These are phyloP conservation scores for Cyprinodon tularosa DNA, from an alignment of 2,113 vertebrate species.

Conservation along the genomic window DNA sequence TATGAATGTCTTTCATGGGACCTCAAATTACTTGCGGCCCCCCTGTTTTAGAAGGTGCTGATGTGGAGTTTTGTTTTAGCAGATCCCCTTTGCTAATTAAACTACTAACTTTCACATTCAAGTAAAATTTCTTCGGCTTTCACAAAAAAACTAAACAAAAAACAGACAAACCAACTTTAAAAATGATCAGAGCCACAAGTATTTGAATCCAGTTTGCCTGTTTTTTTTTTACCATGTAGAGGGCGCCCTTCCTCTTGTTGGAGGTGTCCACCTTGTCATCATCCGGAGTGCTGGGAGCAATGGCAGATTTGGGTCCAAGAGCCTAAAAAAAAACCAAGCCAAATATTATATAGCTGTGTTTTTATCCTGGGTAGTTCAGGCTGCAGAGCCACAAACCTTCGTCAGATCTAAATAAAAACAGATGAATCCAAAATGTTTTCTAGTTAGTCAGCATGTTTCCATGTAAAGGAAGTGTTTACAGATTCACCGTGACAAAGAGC, in stretches of 20 bases:
- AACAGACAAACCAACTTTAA: not conserved
- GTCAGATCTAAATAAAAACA: not conserved
- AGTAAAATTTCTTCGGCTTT: not conserved
- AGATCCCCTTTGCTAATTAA: too few species aligned
- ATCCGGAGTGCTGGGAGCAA: conserved; percentile 68
- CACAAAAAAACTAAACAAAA: not conserved
- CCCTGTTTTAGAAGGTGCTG: too few species aligned
- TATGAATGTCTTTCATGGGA: too few species aligned
- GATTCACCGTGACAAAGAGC: conserved; percentile 31
- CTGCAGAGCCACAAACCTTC: not conserved
- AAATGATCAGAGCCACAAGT: not conserved
- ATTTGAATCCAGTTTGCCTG: not conserved
- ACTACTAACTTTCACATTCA: too few species aligned
- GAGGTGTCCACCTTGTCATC: conserved; percentile 67
- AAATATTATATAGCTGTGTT: not conserved
- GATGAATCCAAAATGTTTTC: not conserved
- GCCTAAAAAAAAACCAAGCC: conserved; percentile 55
- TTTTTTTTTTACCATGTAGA: conserved; percentile 77
- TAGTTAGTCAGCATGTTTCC: conserved; percentile 17
- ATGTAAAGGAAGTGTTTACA: conserved; percentile 37
- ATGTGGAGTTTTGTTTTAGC: too few species aligned
- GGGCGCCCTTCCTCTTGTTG: conserved; percentile 78
- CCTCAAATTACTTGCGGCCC: too few species aligned
- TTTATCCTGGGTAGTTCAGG: conserved; percentile 1
- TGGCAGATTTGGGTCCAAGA: conserved; percentile 70